phyloP scores from a whole-genome alignment of 2,888 invertebrate genomes.

The Cephus pygmeus region DNA sequence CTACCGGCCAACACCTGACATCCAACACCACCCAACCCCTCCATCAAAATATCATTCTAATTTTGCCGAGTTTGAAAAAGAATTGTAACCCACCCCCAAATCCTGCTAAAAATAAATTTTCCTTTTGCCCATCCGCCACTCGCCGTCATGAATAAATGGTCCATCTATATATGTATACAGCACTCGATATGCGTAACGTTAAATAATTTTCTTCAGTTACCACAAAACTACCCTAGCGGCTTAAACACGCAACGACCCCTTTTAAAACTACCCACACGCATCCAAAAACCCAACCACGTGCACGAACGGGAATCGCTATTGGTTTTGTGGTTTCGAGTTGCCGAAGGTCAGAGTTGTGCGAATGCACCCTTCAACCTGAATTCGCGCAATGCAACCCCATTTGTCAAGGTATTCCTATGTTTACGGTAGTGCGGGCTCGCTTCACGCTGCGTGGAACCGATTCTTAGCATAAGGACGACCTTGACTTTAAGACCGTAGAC shows the following conservation, averaged over 20 bases:
- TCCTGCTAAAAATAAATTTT: not conserved
- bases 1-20: slow-evolving; percentile 62
- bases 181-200: not conserved
- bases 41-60: slow-evolving; percentile 65
- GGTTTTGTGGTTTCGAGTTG: not conserved
- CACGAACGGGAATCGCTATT: not conserved
- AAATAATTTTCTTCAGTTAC: not conserved
- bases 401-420: slow-evolving; percentile 47
- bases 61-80: slow-evolving; percentile 54
- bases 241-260: not conserved
- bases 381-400: slow-evolving; percentile 21
- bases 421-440: slow-evolving; percentile 52
- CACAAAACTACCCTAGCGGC: not conserved
- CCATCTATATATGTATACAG: not conserved
- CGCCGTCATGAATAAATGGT: not conserved
- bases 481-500: slow-evolving; percentile 52
- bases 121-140: not conserved
- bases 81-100: slow-evolving; percentile 10
- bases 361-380: not conserved
- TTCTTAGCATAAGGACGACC: slow-evolving; percentile 50
- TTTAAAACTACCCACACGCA: not conserved
- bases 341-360: not conserved
- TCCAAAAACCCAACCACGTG: not conserved
- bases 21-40: slow-evolving; percentile 56
- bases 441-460: slow-evolving; percentile 54